Evolutionary conservation across 2,888 invertebrate species (phyloP), one percentile per base, ranked within the genome.

Genomic region (Tribolium freemani): DNA sequence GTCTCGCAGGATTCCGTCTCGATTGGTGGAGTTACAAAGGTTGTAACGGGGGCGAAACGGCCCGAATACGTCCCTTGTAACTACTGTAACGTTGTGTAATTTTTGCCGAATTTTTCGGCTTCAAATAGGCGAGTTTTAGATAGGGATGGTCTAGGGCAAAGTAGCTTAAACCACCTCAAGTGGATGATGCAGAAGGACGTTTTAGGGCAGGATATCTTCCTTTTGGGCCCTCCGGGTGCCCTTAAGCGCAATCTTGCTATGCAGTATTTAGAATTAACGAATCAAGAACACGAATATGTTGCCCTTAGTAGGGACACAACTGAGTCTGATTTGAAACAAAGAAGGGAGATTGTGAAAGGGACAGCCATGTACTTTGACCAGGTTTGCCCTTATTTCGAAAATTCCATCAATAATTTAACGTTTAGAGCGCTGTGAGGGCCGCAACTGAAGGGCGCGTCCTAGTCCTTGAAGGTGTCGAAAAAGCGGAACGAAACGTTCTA

Each of bases 181-280:
- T 98, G 98, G 98, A 96, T 98, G 92, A 91, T 98, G 88, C 97
- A 98, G 84, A 98, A 98, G 85, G 97, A 98, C 86, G 84, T 92
- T 20, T 87, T 99, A 2, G 94, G 95, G 0, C 99, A 99, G 86
- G 99, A 99, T 83, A 95, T 98, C 88, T 99, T 98, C 85, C 88
- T 99, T 38, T 91, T 98, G 71, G 99, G 98, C 0, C 91, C 93
- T 21, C 98, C 98, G 5, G 98, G 98, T 0, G 93, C 94, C 0
- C 88, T 91, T 70, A 91, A 96, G 79, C 88, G 98, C 61, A 90
- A 93, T 83, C 87, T 98, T 61, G 96, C 96, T 0, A 90, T 98
- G 87, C 94, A 96, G 83, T 95, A 95, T 87, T 89, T 97, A 80
- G 96, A 98, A 86, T 84, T 98, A 64, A 96, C 96, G 0, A 92